Evolutionary conservation across 2,888 invertebrate species (phyloP).

Genomic region (Dendrolimus pini): DNA sequence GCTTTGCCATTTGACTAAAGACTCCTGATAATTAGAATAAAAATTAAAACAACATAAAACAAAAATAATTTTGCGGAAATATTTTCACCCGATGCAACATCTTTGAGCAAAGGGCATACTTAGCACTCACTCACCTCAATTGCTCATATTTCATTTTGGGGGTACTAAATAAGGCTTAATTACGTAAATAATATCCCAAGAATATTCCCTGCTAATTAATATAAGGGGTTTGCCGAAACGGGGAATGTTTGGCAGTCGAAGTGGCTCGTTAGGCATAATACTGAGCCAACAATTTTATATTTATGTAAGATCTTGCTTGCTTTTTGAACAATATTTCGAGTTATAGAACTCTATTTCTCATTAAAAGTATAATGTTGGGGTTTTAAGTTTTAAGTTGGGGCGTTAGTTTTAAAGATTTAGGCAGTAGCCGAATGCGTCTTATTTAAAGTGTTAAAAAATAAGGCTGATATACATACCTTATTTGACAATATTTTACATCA

Average conservation of each 20-base stretch:
- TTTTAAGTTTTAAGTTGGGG: too few species aligned
- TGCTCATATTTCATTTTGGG: constrained; percentile 68
- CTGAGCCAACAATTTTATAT: not conserved
- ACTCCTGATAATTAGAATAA: too few species aligned
- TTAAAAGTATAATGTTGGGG: too few species aligned
- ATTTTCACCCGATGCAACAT: not conserved
- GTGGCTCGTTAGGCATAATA: constrained; percentile 23
- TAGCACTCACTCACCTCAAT: constrained; percentile 63
- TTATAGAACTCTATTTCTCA: too few species aligned
- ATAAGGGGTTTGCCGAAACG: constrained; percentile 55
- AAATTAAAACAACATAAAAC: too few species aligned
- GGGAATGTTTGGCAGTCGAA: constrained; percentile 35
- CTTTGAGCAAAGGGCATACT: constrained; percentile 23
- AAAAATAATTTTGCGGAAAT: not conserved
- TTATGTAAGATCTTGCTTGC: not conserved
- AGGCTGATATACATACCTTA: too few species aligned
- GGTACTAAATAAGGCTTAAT: constrained; percentile 72
- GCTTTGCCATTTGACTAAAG: too few species aligned
- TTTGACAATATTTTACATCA: too few species aligned
- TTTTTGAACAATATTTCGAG: too few species aligned
- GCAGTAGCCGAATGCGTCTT: too few species aligned
- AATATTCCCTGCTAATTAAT: constrained; percentile 71
- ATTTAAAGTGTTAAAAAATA: too few species aligned
- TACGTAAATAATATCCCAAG: constrained; percentile 71
- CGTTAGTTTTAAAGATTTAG: too few species aligned